These are phyloP conservation scores for Bombus ignitus DNA, from an alignment of 1,140 invertebrate species.

Conservation along the genomic window DNA sequence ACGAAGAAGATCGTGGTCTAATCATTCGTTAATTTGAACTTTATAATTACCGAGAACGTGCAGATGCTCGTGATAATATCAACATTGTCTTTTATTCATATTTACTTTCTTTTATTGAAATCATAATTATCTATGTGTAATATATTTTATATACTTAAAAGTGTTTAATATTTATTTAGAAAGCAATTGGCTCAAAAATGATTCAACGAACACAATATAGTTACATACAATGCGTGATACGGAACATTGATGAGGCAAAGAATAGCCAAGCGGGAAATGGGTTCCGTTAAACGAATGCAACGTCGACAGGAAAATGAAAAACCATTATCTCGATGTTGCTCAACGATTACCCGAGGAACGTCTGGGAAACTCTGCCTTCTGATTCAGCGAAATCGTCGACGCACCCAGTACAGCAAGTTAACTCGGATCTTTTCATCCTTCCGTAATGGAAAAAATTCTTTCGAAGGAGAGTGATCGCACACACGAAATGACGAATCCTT, in stretches of 20 bases:
- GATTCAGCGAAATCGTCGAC: neutral
- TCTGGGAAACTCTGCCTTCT: slow-evolving; percentile 41
- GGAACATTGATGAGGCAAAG: neutral
- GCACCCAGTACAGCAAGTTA: neutral
- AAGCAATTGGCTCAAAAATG: neutral
- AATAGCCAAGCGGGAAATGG: slow-evolving; percentile 9
- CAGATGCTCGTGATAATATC: too few relatives aligned
- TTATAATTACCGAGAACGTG: too few relatives aligned
- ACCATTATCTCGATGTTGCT: slow-evolving; percentile 37
- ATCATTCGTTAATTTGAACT: too few relatives aligned
- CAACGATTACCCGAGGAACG: neutral
- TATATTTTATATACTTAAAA: too few relatives aligned
- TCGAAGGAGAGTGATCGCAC: too few relatives aligned
- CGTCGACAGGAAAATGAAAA: slow-evolving; percentile 45
- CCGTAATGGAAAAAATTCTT: neutral
- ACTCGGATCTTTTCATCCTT: neutral
- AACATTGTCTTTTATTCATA: too few relatives aligned
- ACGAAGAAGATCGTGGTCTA: too few relatives aligned
- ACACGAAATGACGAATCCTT: neutral
- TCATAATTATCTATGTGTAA: too few relatives aligned
- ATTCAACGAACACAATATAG: neutral
- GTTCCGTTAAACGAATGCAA: neutral
- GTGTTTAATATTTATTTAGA: too few relatives aligned
- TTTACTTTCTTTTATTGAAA: too few relatives aligned
- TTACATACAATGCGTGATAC: neutral